These are phyloP conservation scores for Orthosia gothica DNA, from an alignment of 2,888 invertebrate genomes.

Conservation along the genomic window DNA sequence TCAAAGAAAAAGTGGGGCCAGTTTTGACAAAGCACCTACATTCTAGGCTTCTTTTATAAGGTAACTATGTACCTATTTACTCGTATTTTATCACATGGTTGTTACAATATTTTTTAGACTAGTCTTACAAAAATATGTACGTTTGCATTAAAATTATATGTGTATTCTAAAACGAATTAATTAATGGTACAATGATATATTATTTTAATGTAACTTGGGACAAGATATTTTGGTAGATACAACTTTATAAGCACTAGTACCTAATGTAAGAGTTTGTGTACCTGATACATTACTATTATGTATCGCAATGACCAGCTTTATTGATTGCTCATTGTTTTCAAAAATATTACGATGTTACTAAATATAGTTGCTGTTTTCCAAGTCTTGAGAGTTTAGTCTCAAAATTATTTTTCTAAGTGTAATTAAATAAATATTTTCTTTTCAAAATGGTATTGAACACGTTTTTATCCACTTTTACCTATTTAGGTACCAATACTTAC, in stretches of 20 bases:
- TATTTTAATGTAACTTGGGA: slow-evolving; percentile 42
- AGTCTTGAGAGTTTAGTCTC: slow-evolving; percentile 15
- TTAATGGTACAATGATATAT: slow-evolving; percentile 46
- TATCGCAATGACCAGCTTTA: slow-evolving; percentile 24
- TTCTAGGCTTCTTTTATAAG: slow-evolving; percentile 41
- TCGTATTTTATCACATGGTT: slow-evolving; percentile 42
- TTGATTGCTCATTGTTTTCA: slow-evolving; percentile 5
- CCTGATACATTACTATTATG: slow-evolving; percentile 41
- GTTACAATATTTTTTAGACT: slow-evolving; percentile 72
- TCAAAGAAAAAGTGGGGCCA: slow-evolving; percentile 38
- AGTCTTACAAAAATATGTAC: slow-evolving; percentile 72
- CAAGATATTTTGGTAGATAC: slow-evolving; percentile 35
- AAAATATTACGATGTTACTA: slow-evolving; percentile 4
- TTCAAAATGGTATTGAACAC: slow-evolving; percentile 42
- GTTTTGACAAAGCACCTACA: slow-evolving; percentile 43
- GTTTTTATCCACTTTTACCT: slow-evolving; percentile 45
- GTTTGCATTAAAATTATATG: slow-evolving; percentile 44
- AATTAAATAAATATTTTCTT: slow-evolving; percentile 14
- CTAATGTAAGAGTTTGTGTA: slow-evolving; percentile 42
- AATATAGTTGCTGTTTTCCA: neutral
- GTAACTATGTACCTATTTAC: slow-evolving; percentile 40
- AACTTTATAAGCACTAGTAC: slow-evolving; percentile 42
- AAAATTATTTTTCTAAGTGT: slow-evolving; percentile 17
- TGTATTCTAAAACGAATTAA: slow-evolving; percentile 57
- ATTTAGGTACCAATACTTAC: slow-evolving; percentile 55